These are phyloP conservation scores for Caenorhabditis doughertyi DNA, from an alignment of 2,888 invertebrate species.

Conservation along the genomic window DNA sequence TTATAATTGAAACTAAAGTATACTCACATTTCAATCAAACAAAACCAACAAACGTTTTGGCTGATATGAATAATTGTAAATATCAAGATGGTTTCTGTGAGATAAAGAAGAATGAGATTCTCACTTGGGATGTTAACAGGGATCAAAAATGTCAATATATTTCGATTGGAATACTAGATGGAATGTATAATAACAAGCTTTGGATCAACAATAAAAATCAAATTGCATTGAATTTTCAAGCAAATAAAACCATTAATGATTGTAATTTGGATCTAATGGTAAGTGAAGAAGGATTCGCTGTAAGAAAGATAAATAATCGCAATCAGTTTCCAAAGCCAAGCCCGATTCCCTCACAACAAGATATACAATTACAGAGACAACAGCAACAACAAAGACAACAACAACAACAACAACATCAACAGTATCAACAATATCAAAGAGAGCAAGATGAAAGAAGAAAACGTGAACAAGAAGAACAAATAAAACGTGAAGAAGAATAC, in stretches of 20 bases:
- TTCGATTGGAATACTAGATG: slow-evolving; percentile 68
- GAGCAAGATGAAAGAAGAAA: neutral
- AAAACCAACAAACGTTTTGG: slow-evolving; percentile 66
- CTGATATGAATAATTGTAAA: too few species aligned
- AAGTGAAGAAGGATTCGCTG: slow-evolving; percentile 64
- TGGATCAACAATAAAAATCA: too few species aligned
- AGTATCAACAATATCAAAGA: too few species aligned
- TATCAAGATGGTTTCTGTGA: slow-evolving; percentile 69
- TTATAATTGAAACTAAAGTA: slow-evolving; percentile 73
- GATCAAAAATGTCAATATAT: slow-evolving; percentile 69
- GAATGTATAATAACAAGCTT: too few species aligned
- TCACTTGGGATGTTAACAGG: slow-evolving; percentile 73
- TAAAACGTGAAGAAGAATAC: too few species aligned
- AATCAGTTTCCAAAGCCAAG: slow-evolving; percentile 25
- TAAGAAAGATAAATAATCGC: slow-evolving; percentile 39
- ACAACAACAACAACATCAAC: too few species aligned
- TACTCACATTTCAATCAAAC: slow-evolving; percentile 72
- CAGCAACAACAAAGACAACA: too few species aligned
- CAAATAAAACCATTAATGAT: too few species aligned
- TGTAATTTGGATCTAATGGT: slow-evolving; percentile 45
- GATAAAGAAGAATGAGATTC: slow-evolving; percentile 71
- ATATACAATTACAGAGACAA: slow-evolving; percentile 15
- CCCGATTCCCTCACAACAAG: neutral
- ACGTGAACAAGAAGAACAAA: too few species aligned
- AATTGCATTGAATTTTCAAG: too few species aligned